Percentiles rank a stretch among this genome's conserved stretches.
Evolutionary conservation across 1,140 invertebrate species (phyloP).

Genomic region (Arion vulgaris): DNA sequence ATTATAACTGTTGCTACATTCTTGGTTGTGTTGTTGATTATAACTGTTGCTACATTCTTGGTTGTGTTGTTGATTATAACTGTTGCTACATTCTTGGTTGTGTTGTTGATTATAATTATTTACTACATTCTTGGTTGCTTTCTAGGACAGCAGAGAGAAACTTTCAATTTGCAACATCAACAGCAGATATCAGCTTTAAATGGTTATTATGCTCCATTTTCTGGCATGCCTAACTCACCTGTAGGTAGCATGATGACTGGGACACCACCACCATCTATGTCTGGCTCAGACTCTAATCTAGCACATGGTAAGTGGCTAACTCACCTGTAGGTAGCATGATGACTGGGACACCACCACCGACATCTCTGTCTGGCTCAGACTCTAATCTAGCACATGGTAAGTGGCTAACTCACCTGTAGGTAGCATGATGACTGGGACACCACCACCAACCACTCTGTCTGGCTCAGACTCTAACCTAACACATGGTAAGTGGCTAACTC

Average conservation of each 20-base stretch:
- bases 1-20: no score
- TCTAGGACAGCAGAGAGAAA: constrained; percentile 64
- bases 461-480: constrained; percentile 72
- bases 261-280: constrained; percentile 83
- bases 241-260: constrained; percentile 78
- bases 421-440: constrained; percentile 82
- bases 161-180: constrained; percentile 61
- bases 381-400: constrained; percentile 69
- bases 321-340: constrained; percentile 73
- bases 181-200: constrained; percentile 53
- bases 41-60: no score
- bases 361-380: constrained; percentile 72
- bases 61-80: no score
- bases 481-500: constrained; percentile 60
- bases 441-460: constrained; percentile 80
- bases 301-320: constrained; percentile 58
- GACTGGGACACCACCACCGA: constrained; percentile 89
- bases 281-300: constrained; percentile 73
- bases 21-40: no score
- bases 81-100: no score
- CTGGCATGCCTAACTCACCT: constrained; percentile 64
- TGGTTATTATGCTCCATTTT: constrained; percentile 61
- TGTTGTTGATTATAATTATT: not conserved
- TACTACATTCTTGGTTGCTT: no score
- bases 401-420: constrained; percentile 63